Conservation (phyloP, 2,113 vertebrate species). For the Pimephales promelas region DNA sequence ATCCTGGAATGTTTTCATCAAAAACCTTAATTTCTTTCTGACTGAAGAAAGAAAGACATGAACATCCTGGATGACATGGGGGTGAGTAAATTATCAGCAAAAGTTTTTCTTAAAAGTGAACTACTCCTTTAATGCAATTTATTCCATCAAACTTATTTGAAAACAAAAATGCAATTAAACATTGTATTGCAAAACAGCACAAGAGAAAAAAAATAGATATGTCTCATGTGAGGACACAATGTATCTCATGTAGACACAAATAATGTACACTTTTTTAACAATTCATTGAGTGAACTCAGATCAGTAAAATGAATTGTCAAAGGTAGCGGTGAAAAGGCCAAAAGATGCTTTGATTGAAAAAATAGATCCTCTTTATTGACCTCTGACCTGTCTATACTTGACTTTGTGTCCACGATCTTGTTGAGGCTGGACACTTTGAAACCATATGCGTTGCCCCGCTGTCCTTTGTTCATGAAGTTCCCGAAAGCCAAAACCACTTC, state of each 20-base stretch:
- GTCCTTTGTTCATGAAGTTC: conserved; percentile 99
- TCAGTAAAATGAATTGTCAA: background rate
- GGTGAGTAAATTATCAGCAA: no score
- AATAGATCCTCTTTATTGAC: background rate
- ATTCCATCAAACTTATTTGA: background rate
- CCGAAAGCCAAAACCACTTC: conserved; percentile 98
- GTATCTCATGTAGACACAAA: no score
- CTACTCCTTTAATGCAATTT: no score
- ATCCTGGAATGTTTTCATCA: no score
- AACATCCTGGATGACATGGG: no score
- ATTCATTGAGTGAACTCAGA: background rate
- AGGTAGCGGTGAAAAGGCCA: background rate
- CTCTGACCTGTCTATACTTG: conserved; percentile 98
- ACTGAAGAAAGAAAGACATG: no score
- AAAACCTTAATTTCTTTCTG: no score
- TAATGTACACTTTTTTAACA: background rate
- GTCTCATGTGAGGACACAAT: background rate
- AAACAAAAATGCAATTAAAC: background rate
- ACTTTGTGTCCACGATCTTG: conserved; percentile 98
- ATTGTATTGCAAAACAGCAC: background rate
- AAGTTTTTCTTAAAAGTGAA: no score
- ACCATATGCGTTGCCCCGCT: conserved; percentile 94
- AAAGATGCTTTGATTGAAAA: background rate
- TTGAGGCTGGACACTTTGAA: conserved; percentile 98
- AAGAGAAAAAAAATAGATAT: background rate